These are phyloP conservation scores for Chelonoidis abingdonii DNA, from an alignment of 2,113 vertebrate species.

Conservation along the genomic window DNA sequence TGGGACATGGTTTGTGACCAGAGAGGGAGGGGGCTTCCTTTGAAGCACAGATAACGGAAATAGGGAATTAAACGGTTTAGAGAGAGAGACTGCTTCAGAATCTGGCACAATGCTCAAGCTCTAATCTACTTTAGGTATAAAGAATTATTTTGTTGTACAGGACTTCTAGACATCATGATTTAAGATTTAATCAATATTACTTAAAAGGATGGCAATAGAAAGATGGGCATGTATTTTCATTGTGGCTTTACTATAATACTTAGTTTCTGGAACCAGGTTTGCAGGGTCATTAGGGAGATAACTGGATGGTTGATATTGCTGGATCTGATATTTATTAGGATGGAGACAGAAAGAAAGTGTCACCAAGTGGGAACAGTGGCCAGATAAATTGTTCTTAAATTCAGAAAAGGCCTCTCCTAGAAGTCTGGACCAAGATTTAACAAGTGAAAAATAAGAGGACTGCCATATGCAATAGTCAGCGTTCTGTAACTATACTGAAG, in stretches of 20 bases:
- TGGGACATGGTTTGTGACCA: background rate
- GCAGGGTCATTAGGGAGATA: background rate
- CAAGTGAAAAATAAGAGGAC: background rate
- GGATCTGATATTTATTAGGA: conserved; percentile 49
- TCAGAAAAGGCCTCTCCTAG: background rate
- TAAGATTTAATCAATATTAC: background rate
- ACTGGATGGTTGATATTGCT: background rate
- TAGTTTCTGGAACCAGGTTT: conserved; percentile 31
- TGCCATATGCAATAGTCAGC: background rate
- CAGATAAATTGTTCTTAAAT: background rate
- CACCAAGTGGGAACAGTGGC: background rate
- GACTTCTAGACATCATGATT: background rate
- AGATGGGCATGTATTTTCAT: background rate
- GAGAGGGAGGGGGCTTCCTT: background rate
- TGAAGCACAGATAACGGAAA: background rate
- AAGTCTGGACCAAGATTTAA: background rate
- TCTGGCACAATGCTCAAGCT: background rate
- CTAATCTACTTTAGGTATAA: background rate
- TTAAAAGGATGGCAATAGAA: background rate
- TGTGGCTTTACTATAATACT: background rate
- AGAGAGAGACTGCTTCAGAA: background rate
- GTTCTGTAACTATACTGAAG: background rate
- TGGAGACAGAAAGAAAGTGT: background rate
- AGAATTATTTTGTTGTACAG: background rate
- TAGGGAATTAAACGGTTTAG: background rate